These are phyloP conservation scores for Hybognathus amarus DNA, from an alignment of 2,797 vertebrate species.

Conservation along the genomic window DNA sequence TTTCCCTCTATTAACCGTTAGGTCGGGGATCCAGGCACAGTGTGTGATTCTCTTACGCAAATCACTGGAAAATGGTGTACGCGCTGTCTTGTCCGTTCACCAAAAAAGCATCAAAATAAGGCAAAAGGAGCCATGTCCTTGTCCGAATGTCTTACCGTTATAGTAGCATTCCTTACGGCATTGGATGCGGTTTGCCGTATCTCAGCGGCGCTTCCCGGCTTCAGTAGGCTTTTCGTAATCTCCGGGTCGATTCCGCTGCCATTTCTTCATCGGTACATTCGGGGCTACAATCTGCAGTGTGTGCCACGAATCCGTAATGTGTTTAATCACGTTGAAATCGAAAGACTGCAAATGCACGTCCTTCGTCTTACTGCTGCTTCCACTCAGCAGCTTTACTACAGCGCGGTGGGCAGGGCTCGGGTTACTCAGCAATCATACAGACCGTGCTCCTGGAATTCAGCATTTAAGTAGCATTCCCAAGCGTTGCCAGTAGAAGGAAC, in stretches of 20 bases:
- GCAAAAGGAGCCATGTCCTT: not conserved
- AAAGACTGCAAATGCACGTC: conserved; percentile 1
- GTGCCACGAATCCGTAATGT: not conserved
- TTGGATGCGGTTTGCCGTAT: conserved; percentile 86
- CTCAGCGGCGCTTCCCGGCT: conserved; percentile 90
- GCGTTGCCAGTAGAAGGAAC: not conserved
- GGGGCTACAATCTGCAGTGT: not conserved
- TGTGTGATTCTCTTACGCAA: not conserved
- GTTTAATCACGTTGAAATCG: not conserved
- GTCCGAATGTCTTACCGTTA: conserved; percentile 70
- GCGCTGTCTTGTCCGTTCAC: not conserved
- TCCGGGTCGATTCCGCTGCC: conserved; percentile 89
- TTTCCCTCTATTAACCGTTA: not conserved
- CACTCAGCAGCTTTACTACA: not conserved
- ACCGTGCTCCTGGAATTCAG: not conserved
- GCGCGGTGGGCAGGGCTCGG: conserved; percentile 40
- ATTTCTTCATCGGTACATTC: conserved; percentile 79
- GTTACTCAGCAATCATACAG: not conserved
- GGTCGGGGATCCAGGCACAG: not conserved
- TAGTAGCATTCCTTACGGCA: conserved; percentile 75
- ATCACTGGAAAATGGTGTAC: not conserved
- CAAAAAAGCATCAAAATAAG: not conserved
- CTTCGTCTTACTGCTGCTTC: no score
- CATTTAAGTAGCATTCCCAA: not conserved
- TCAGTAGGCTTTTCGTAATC: conserved; percentile 92